Evolutionary conservation across 2,113 vertebrate genomes (phyloP), one percentile per base, ranked within the genome.

Genomic region (Lepisosteus oculatus): DNA sequence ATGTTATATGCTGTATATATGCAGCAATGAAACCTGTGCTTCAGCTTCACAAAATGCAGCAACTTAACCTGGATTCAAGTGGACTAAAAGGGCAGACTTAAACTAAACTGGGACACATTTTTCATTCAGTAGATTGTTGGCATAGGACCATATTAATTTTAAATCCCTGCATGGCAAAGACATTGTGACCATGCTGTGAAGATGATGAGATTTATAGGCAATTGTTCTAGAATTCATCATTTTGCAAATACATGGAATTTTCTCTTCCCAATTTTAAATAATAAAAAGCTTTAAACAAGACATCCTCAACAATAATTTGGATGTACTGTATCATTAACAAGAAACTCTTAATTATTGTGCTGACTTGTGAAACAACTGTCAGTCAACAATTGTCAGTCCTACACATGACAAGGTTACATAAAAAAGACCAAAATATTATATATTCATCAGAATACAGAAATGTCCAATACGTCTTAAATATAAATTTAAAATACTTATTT

Each of bases 121-220:
- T 61, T 67, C 57, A 43, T 67, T 75, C 78, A 78, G 43, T 65
- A 70, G 69, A 55, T 68, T 77, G 69, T 73, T 73, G 62, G 71
- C 68, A 73, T 9, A 29, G 44, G 17, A 67, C 56, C 51, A 67
- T 11, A 61, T 69, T 70, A 59, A 12, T 61, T 70, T 69, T 54
- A 56, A 73, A 70, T 73, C 71, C 57, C 68, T 74, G 65, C 69
- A 69, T 43, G 43, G 56, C 4, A 42, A 73, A 15, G 45, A 72
- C 61, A 42, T 59, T 61, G 55, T 68, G 56, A 61, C 15, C 45
- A 68, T 14, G 17, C 15, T 29, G 47, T 61, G 66, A 17, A 75
- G 15, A 65, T 72, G 44, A 65, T 61, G 43, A 42, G 12, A n/a
- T 47, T 78, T 55, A 42, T 71, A 74, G 51, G 11, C 2, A 4